Evolutionary conservation across 2,888 invertebrate species (phyloP), one percentile per base, ranked within the genome.

Genomic region (Aleiodes testaceus): DNA sequence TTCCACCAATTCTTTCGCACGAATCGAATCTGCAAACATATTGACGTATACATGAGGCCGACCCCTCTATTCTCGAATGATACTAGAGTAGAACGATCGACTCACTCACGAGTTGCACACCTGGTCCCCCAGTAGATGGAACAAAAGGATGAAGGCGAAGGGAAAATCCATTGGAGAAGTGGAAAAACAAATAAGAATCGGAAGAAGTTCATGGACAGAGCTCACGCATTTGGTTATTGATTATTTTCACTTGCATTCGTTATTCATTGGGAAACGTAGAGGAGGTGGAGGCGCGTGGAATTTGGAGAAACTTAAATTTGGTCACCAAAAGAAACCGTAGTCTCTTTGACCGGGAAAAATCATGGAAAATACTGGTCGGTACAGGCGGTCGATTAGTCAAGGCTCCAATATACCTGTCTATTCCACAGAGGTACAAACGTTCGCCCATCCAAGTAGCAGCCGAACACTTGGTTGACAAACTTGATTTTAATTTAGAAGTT

Each of bases 51-150:
- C 44, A 36, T 14, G 44, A 53, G 14, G 47, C n/a, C 49, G 55
- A 20, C 44, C 66, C 47, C 42, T 52, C 47, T 64, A 42, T 71
- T 66, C 63, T 72, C 59, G 49, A 52, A 70, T 69, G 64, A 67
- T 70, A 47, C 52, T 61, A 36, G 55, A 65, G 26, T 5, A 26
- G 72, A 73, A 72, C 68, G 68, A 76, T 76, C 74, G 73, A 69
- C 69, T 75, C 70, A 49, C 20, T 47, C 50, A 18, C n/a, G 42
- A 22, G 7, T 26, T 67, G 14, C 42, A 66, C 76, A 76, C 76
- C 76, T 74, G 76, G 61, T 72, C 74, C 61, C 68, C 55, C 42
- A 63, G 55, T 66, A 14, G n/a, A 11, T 49, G 26, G 18, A 55
- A 66, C 63, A 72, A 71, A 70, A 64, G 59, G 53, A 61, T 30